phyloP scores from a whole-genome alignment of 2,113 vertebrate species.

The Tinamus guttatus region DNA sequence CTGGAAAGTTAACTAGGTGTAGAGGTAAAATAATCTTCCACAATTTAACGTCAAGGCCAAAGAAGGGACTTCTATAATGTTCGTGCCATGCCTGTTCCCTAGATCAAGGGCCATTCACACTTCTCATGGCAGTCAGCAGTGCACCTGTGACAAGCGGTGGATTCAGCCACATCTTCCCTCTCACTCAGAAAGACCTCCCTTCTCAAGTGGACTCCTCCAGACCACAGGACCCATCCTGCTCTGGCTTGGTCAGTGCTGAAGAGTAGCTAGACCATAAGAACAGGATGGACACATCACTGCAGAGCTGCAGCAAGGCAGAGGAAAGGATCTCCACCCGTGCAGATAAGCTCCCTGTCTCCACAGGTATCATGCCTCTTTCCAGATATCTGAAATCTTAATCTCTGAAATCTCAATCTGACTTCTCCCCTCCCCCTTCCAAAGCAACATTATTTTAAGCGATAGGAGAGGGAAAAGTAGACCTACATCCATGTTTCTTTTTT shows the following conservation, averaged over 20 bases:
- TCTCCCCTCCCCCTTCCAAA: not conserved
- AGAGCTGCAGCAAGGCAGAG: not conserved
- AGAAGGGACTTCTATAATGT: not conserved
- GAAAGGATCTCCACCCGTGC: not conserved
- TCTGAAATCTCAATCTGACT: not conserved
- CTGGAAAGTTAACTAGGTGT: not conserved
- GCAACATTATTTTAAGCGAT: not conserved
- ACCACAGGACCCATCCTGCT: not conserved
- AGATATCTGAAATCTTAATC: not conserved
- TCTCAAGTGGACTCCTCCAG: not conserved
- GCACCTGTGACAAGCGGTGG: not conserved
- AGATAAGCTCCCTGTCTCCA: not conserved
- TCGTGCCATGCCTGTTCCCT: not conserved
- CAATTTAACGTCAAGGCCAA: not conserved
- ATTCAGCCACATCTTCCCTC: not conserved
- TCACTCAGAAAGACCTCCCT: not conserved
- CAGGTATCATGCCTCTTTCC: not conserved
- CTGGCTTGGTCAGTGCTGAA: not conserved
- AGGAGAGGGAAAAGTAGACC: not conserved
- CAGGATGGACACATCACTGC: not conserved
- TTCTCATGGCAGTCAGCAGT: not conserved
- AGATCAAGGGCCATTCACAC: not conserved
- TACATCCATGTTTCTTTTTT: not conserved
- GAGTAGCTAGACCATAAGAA: not conserved
- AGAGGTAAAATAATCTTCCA: not conserved